Conservation (phyloP, 2,888 invertebrate genomes). For the Papilio elwesi region DNA sequence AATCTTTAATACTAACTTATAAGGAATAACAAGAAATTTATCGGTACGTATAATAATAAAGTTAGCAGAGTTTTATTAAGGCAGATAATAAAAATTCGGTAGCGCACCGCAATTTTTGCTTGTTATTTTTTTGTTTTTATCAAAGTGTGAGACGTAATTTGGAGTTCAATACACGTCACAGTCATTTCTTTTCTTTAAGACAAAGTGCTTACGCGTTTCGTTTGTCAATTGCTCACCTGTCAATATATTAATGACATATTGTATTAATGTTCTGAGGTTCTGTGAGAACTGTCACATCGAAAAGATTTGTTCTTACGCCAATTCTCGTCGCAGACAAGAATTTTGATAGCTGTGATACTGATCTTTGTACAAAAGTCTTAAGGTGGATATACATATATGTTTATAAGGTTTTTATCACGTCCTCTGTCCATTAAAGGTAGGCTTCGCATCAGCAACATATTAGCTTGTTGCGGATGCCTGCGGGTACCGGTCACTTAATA, state of each 20-base stretch:
- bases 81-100: constrained; percentile 25
- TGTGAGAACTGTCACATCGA: constrained; percentile 33
- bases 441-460: too few relatives aligned
- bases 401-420: too few relatives aligned
- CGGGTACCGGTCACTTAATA: too few relatives aligned
- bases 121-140: neutral
- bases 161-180: constrained; percentile 25
- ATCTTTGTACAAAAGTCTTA: neutral
- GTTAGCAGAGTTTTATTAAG: constrained; percentile 6
- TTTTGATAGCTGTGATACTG: neutral
- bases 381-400: neutral
- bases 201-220: constrained; percentile 26
- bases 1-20: too few relatives aligned
- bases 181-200: constrained; percentile 25
- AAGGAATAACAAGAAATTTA: neutral
- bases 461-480: too few relatives aligned
- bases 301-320: constrained; percentile 18
- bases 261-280: constrained; percentile 22
- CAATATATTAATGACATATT: constrained; percentile 30
- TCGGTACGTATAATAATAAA: neutral
- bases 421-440: too few relatives aligned
- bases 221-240: constrained; percentile 28
- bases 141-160: constrained; percentile 15
- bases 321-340: neutral
- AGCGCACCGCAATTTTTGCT: constrained; percentile 20